phyloP scores from a whole-genome alignment of 2,797 vertebrate genomes.

The Tadarida brasiliensis region DNA sequence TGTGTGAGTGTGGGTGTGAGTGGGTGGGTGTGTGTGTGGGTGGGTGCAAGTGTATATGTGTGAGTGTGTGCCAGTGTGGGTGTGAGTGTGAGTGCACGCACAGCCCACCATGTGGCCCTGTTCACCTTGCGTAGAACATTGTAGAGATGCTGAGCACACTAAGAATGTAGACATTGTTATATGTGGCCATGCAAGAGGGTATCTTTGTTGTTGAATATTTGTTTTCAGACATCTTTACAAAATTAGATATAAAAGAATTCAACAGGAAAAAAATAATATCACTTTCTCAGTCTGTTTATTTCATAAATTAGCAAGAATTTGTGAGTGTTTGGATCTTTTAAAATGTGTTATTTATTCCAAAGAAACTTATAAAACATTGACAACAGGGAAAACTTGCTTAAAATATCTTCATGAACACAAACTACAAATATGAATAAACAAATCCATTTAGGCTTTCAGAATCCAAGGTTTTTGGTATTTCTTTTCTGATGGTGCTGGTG shows the following conservation, averaged over 20 bases:
- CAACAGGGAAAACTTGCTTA: neutral
- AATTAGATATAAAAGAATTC: conserved; percentile 33
- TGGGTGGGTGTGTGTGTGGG: neutral
- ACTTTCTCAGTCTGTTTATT: conserved; percentile 39
- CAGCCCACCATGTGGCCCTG: neutral
- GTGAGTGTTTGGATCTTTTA: conserved; percentile 35
- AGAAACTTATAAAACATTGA: conserved; percentile 17
- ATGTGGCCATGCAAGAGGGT: neutral
- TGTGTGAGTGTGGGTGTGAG: neutral
- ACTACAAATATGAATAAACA: conserved; percentile 14
- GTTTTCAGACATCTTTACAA: neutral
- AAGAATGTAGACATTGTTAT: neutral
- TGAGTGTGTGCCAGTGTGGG: neutral
- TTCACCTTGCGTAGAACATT: neutral
- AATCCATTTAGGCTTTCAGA: conserved; percentile 18
- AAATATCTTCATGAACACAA: conserved; percentile 49
- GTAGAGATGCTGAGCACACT: neutral
- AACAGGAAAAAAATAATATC: neutral
- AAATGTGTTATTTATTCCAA: conserved; percentile 47
- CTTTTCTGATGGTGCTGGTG: neutral
- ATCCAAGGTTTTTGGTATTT: neutral
- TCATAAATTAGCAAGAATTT: conserved; percentile 47
- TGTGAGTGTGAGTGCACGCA: neutral
- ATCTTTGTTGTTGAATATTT: neutral
- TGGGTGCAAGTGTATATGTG: neutral